A percentile compares a stretch with the other conserved stretches of the same genome.
Evolutionary conservation across 2,888 invertebrate genomes (phyloP).

Genomic region (Coleophora flavipennella): DNA sequence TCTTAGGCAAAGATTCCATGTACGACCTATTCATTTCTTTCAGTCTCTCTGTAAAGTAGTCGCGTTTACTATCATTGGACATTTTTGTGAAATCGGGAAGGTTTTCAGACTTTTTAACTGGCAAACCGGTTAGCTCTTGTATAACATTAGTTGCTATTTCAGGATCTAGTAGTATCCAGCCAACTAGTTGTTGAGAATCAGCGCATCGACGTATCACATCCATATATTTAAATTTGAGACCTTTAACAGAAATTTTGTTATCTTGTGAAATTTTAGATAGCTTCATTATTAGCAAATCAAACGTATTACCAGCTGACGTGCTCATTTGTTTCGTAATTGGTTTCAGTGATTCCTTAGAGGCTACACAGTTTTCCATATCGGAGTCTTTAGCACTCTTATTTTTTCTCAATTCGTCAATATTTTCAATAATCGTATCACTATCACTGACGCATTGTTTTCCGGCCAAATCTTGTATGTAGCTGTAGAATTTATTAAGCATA

Average conservation of each 20-base stretch:
- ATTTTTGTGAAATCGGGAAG: conserved; percentile 35
- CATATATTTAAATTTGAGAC: conserved; percentile 51
- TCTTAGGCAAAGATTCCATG: conserved; percentile 52
- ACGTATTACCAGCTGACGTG: conserved; percentile 42
- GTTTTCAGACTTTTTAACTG: conserved; percentile 31
- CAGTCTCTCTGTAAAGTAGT: conserved; percentile 46
- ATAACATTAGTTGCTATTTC: conserved; percentile 48
- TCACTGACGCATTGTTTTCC: conserved; percentile 35
- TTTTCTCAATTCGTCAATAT: conserved; percentile 40
- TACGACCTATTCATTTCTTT: conserved; percentile 47
- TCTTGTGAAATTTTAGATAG: conserved; percentile 45
- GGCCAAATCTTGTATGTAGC: conserved; percentile 48
- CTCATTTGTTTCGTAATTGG: conserved; percentile 44
- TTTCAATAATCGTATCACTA: conserved; percentile 40
- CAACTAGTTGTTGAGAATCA: conserved; percentile 43
- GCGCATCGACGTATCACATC: conserved; percentile 47
- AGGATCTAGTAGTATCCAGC: conserved; percentile 48
- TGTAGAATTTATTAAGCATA: conserved; percentile 53
- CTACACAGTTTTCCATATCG: conserved; percentile 30
- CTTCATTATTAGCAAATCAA: conserved; percentile 55
- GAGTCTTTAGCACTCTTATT: conserved; percentile 27
- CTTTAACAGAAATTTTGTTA: conserved; percentile 43
- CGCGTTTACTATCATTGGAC: conserved; percentile 37
- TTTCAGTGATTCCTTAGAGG: conserved; percentile 41
- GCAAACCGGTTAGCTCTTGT: conserved; percentile 48